Base-by-base conservation (phyloP, 2,113 vertebrate genomes). In the Eurystomus gularis region DNA sequence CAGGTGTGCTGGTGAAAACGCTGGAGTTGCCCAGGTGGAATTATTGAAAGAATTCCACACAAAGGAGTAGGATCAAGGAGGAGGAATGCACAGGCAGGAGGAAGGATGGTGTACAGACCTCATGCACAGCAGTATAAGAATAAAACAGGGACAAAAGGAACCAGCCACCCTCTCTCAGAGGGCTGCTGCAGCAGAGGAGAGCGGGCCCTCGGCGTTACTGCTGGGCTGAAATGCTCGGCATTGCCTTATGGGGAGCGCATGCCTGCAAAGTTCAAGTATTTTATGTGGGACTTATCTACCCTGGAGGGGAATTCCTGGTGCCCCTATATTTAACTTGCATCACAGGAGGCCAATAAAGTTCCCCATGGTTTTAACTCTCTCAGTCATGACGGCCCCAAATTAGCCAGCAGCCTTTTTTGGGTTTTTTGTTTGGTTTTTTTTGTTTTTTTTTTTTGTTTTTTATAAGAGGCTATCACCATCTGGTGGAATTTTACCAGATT, bases 311-410 rank as follows among this genome's bases (percentile, higher is more conserved):
- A 97, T 97, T 97, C 96, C 68, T 97, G 60, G 55, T 95, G 88
- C 55, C 92, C 93, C 82, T 97, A 96, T 96, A 93, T 96, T 97
- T 97, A 96, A 94, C 94, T 95, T 75, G 78, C 82, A 85, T 61
- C 88, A 80, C 77, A 88, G 62, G 58, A 94, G 62, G 90, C 93
- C 73, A 93, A 18, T 86, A 82, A 91, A 82, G 96, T 94, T 92
- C 84, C 60, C 76, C 40, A 35, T 23, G 40, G 84, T 85, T 94
- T 96, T 93, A 97, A 90, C 91, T 96, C 79, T 86, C 82, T 85
- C 88, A 42, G 72, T 82, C 95, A 94, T 12, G 19, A 91, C 71
- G 29, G 39, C 28, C 64, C 81, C 73, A 92, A 97, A 93, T 93
- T 92, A 95, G 39, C 83, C 6, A 2, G 11, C 60, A 65, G 64